phyloP scores from a whole-genome alignment of 92 coral and sea anemone species.

The Anthopleura xanthogrammica region DNA sequence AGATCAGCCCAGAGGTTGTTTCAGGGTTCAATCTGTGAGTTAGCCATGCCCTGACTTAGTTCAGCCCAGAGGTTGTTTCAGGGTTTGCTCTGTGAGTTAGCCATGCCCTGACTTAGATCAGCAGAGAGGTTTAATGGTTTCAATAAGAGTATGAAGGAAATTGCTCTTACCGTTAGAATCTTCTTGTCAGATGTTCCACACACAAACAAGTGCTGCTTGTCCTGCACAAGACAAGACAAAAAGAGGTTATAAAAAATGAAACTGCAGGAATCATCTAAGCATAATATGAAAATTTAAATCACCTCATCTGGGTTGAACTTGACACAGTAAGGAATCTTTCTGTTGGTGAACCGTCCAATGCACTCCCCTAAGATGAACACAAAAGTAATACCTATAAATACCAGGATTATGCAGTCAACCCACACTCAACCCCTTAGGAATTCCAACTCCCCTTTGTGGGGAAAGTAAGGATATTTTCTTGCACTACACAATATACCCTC shows the following conservation, averaged over 20 bases:
- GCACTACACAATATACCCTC: too few relatives aligned
- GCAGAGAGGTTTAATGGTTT: too few relatives aligned
- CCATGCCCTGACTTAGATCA: too few relatives aligned
- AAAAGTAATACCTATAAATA: not conserved
- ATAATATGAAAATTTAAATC: not conserved
- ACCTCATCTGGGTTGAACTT: constrained; percentile 99
- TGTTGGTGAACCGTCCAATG: constrained; percentile 87
- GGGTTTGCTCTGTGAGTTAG: too few relatives aligned
- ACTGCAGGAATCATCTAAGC: not conserved
- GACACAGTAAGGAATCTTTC: constrained; percentile 94
- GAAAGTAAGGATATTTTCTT: too few relatives aligned
- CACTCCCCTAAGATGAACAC: constrained; percentile 67
- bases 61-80: too few relatives aligned
- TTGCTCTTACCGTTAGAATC: constrained; percentile 74
- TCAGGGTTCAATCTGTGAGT: too few relatives aligned
- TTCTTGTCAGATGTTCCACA: constrained; percentile 99
- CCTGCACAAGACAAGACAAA: constrained; percentile 42
- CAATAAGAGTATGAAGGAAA: not conserved
- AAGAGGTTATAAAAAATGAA: not conserved
- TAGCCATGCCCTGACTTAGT: too few relatives aligned
- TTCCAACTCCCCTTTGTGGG: too few relatives aligned
- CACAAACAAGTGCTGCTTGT: constrained; percentile 94
- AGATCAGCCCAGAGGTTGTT: too few relatives aligned
- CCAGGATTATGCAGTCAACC: not conserved
- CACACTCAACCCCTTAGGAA: not conserved